phyloP scores from a whole-genome alignment of 2,797 vertebrate genomes.

The Rachycentron canadum region DNA sequence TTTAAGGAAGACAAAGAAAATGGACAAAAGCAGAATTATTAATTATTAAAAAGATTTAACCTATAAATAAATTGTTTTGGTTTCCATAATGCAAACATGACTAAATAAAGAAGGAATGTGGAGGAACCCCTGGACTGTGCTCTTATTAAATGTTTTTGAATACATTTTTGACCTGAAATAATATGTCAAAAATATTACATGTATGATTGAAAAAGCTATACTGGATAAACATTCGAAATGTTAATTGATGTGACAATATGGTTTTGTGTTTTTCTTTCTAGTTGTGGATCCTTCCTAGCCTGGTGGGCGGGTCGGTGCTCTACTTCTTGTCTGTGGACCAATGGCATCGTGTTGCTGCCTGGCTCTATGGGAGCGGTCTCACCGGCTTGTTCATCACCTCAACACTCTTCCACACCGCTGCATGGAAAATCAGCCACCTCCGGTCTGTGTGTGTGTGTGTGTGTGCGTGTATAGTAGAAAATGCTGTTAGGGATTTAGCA shows the following conservation, averaged over 20 bases:
- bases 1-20: too few relatives aligned
- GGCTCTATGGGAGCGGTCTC: slow-evolving; percentile 90
- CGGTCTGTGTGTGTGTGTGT: slow-evolving; percentile 78
- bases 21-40: too few relatives aligned
- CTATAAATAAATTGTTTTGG: too few relatives aligned
- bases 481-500: slow-evolving; percentile 16
- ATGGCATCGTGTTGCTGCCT: slow-evolving; percentile 85
- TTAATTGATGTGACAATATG: neutral
- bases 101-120: neutral
- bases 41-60: too few relatives aligned
- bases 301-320: slow-evolving; percentile 91
- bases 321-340: slow-evolving; percentile 88
- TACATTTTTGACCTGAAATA: neutral
- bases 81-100: neutral
- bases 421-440: slow-evolving; percentile 97
- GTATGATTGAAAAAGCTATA: neutral
- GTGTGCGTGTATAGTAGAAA: slow-evolving; percentile 5
- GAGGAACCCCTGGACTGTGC: neutral
- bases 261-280: slow-evolving; percentile 35
- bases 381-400: slow-evolving; percentile 95
- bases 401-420: slow-evolving; percentile 93
- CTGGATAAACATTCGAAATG: neutral
- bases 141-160: too few relatives aligned
- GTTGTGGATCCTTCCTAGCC: slow-evolving; percentile 93
- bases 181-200: neutral